Conservation (phyloP, 2,113 vertebrate species). For the Numenius arquata region DNA sequence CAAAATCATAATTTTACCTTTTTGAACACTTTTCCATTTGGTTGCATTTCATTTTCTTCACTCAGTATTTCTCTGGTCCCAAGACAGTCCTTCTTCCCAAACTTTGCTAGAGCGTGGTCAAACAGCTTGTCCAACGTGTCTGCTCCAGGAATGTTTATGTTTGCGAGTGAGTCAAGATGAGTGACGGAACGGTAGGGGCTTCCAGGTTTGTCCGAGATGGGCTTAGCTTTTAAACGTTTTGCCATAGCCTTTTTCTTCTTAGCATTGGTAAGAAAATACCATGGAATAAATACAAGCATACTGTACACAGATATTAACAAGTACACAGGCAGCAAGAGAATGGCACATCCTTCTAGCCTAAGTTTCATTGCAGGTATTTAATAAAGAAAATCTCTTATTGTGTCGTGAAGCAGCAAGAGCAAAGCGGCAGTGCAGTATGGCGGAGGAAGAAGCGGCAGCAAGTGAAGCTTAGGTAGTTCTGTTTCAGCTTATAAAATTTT, state of each 20-base stretch:
- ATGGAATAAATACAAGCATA: slow-evolving; percentile 91
- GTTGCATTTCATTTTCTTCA: slow-evolving; percentile 92
- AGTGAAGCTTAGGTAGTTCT: slow-evolving; percentile 50
- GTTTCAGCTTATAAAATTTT: slow-evolving; percentile 70
- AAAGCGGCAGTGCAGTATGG: slow-evolving; percentile 62
- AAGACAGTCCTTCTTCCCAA: slow-evolving; percentile 82
- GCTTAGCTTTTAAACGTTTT: slow-evolving; percentile 88
- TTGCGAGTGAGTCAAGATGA: slow-evolving; percentile 83
- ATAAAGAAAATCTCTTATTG: slow-evolving; percentile 32
- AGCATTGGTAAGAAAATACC: slow-evolving; percentile 93
- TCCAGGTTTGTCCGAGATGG: slow-evolving; percentile 79
- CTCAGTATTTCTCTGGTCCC: slow-evolving; percentile 90
- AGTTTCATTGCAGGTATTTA: slow-evolving; percentile 75
- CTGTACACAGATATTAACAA: slow-evolving; percentile 93
- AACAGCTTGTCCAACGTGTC: slow-evolving; percentile 96
- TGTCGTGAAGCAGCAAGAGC: slow-evolving; percentile 63
- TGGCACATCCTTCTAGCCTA: slow-evolving; percentile 78
- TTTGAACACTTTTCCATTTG: slow-evolving; percentile 95
- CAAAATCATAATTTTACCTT: slow-evolving; percentile 78
- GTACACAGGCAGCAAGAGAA: slow-evolving; percentile 90
- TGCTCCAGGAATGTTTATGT: slow-evolving; percentile 86
- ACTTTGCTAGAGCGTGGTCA: slow-evolving; percentile 82
- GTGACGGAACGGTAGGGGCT: slow-evolving; percentile 92
- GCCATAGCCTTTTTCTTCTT: slow-evolving; percentile 85
- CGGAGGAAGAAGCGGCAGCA: slow-evolving; percentile 47